These are phyloP conservation scores for Hylyphantes graminicola DNA, from an alignment of 1,140 invertebrate genomes.

Conservation along the genomic window DNA sequence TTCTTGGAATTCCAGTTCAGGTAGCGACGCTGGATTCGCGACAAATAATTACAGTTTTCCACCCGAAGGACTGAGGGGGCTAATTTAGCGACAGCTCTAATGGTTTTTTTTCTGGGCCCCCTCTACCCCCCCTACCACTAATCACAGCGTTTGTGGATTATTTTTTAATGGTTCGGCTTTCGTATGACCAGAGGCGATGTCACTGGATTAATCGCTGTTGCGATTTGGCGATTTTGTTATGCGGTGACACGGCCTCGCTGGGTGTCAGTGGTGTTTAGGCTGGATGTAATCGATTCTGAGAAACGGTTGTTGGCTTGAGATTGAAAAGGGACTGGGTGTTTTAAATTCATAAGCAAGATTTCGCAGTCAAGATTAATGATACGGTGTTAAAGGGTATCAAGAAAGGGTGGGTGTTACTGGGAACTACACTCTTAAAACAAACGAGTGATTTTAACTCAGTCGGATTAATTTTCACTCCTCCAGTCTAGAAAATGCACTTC, in stretches of 20 bases:
- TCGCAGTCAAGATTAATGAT: no score
- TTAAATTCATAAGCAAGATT: no score
- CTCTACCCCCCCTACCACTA: conserved; percentile 16
- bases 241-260: not conserved
- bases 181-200: conserved; percentile 24
- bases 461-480: no score
- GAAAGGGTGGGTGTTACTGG: no score
- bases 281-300: no score
- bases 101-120: conserved; percentile 17
- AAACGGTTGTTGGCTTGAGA: no score
- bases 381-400: no score
- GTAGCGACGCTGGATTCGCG: conserved; percentile 42
- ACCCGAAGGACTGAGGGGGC: conserved; percentile 7
- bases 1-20: conserved; percentile 53
- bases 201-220: not conserved
- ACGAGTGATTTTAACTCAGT: no score
- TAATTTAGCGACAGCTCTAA: conserved; percentile 57
- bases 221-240: conserved; percentile 4
- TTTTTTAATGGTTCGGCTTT: conserved; percentile 34
- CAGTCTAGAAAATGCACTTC: no score
- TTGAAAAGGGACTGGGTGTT: no score
- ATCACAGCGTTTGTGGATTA: conserved; percentile 39
- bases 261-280: no score
- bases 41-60: conserved; percentile 57
- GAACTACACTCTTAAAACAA: no score